Percentiles rank a stretch among this genome's conserved stretches.
phyloP scores from a whole-genome alignment of 1,140 invertebrate genomes.

The Meloidogyne chitwoodi region DNA sequence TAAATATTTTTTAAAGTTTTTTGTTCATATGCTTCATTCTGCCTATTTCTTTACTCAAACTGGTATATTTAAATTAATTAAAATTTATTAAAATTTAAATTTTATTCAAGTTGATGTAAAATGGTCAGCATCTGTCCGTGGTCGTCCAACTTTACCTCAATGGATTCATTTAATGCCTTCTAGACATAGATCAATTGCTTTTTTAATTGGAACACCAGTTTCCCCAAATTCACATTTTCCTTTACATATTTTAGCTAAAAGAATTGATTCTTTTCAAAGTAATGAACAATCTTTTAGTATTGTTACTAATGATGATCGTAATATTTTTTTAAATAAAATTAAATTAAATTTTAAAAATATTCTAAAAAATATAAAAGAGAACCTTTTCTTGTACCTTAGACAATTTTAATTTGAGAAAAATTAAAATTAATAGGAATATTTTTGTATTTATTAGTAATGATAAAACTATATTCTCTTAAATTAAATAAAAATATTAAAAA shows the following conservation, averaged over 20 bases:
- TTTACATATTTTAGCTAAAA: conserved; percentile 51
- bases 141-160: conserved; percentile 50
- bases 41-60: conserved; percentile 53
- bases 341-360: too few relatives aligned
- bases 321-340: neutral
- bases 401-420: too few relatives aligned
- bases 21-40: conserved; percentile 51
- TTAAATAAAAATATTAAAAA: too few relatives aligned
- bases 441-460: too few relatives aligned
- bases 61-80: conserved; percentile 31
- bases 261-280: conserved; percentile 49
- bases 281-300: conserved; percentile 47
- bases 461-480: too few relatives aligned
- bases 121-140: conserved; percentile 53
- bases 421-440: too few relatives aligned
- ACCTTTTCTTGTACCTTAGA: too few relatives aligned
- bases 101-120: conserved; percentile 56
- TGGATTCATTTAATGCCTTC: conserved; percentile 54
- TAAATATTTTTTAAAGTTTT: neutral
- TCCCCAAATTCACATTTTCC: conserved; percentile 47
- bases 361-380: too few relatives aligned
- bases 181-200: conserved; percentile 41
- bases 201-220: conserved; percentile 46
- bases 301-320: conserved; percentile 48
- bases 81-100: conserved; percentile 5